Conservation (phyloP, 2,797 vertebrate species). For the Gephyroberyx darwinii region DNA sequence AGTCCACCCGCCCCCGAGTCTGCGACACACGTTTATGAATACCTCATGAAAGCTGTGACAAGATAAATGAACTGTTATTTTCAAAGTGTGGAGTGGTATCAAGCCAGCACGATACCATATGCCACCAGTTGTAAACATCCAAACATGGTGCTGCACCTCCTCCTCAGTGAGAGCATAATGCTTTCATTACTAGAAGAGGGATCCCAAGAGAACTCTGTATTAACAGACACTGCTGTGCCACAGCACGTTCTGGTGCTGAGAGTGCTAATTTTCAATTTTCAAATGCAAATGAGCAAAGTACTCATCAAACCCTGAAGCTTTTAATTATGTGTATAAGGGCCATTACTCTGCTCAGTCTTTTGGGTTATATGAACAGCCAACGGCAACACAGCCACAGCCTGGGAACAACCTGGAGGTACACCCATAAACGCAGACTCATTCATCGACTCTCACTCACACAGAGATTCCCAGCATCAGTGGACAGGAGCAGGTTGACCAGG, state of each 20-base stretch:
- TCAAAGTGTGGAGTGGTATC: too few relatives aligned
- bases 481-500: too few relatives aligned
- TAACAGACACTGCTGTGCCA: too few relatives aligned
- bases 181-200: not conserved
- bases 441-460: too few relatives aligned
- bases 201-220: not conserved
- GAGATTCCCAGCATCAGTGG: too few relatives aligned
- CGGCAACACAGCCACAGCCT: too few relatives aligned
- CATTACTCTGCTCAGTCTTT: not conserved
- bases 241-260: not conserved
- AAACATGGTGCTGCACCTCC: conserved; percentile 6
- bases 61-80: too few relatives aligned
- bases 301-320: not conserved
- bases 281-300: not conserved
- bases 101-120: conserved; percentile 20
- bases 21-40: conserved; percentile 20
- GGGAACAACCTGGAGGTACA: too few relatives aligned
- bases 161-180: conserved; percentile 6
- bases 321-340: not conserved
- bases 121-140: not conserved
- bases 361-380: not conserved
- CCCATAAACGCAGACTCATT: too few relatives aligned
- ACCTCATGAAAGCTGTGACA: not conserved
- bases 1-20: too few relatives aligned
- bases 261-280: not conserved